Evolutionary conservation across 2,888 invertebrate genomes (phyloP).

Genomic region (Euclidia mi): DNA sequence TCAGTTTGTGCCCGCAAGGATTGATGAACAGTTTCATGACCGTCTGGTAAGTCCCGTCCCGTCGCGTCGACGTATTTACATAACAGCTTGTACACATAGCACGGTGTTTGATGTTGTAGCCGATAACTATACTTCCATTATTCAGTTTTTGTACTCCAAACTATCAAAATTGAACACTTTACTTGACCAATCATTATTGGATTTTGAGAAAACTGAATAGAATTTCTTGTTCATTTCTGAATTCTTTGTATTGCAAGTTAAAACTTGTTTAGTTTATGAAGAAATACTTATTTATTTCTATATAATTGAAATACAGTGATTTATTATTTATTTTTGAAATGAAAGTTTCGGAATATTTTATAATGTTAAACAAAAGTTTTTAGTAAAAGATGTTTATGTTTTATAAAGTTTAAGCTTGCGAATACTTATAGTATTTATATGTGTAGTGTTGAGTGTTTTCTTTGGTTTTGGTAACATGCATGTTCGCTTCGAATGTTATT

Average conservation of each 20-base stretch:
- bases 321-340: no score
- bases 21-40: slow-evolving; percentile 97
- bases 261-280: slow-evolving; percentile 17
- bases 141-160: slow-evolving; percentile 23
- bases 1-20: slow-evolving; percentile 96
- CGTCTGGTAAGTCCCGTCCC: slow-evolving; percentile 95
- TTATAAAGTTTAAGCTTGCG: slow-evolving; percentile 34
- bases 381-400: background rate
- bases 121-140: slow-evolving; percentile 16
- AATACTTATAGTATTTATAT: slow-evolving; percentile 12
- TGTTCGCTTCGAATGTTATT: slow-evolving; percentile 30
- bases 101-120: slow-evolving; percentile 38
- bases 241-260: slow-evolving; percentile 30
- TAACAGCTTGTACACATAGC: slow-evolving; percentile 54
- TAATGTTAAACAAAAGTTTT: no score
- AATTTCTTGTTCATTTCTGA: slow-evolving; percentile 9
- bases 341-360: no score
- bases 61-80: slow-evolving; percentile 69
- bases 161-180: background rate
- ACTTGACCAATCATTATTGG: background rate
- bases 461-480: slow-evolving; percentile 36
- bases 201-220: slow-evolving; percentile 23
- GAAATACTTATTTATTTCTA: no score
- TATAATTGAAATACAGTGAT: no score
- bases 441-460: slow-evolving; percentile 16